Conservation (phyloP, 2,888 invertebrate genomes). For the Drosophila limbata region DNA sequence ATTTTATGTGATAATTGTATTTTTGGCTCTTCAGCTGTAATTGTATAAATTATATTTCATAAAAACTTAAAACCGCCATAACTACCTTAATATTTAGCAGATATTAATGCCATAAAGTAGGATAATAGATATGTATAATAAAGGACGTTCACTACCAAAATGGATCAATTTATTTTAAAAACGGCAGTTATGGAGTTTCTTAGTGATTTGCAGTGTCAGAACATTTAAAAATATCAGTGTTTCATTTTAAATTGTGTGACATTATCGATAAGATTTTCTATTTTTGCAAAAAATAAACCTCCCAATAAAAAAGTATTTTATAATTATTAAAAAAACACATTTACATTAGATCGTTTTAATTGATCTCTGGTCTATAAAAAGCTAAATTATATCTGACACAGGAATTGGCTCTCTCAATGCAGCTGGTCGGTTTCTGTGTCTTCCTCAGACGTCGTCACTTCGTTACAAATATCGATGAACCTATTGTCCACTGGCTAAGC, state of each 20-base stretch:
- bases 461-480: slow-evolving; percentile 3
- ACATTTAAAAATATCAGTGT: no score
- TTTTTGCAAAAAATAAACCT: neutral
- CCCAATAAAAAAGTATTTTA: slow-evolving; percentile 27
- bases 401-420: slow-evolving; percentile 10
- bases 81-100: no score
- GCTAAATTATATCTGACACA: slow-evolving; percentile 14
- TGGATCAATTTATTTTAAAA: no score
- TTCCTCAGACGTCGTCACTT: neutral
- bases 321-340: slow-evolving; percentile 13
- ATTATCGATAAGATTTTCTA: neutral
- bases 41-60: no score
- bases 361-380: slow-evolving; percentile 42
- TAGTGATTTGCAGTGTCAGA: no score
- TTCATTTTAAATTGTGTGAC: no score
- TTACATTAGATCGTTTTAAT: slow-evolving; percentile 40
- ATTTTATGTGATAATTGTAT: no score
- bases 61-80: no score
- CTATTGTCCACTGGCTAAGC: neutral
- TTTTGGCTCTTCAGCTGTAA: no score
- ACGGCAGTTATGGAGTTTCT: no score
- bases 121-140: neutral
- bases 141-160: neutral
- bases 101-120: neutral
- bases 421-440: slow-evolving; percentile 1